phyloP scores from a whole-genome alignment of 2,797 vertebrate species.

The Macropus fuliginosus region DNA sequence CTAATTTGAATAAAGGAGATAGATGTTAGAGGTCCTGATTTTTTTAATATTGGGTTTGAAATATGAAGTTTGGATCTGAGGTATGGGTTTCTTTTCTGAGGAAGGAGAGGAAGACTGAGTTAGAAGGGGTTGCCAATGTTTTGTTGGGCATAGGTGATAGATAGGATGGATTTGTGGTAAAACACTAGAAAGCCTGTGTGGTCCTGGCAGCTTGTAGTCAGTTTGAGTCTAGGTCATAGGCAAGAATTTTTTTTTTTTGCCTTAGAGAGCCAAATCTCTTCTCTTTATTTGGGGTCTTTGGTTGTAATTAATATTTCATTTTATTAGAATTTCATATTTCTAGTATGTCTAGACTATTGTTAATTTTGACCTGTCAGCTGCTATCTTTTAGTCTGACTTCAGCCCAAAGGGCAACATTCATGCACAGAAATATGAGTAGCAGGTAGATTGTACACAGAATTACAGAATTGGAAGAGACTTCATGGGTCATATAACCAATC shows the following conservation, averaged over 20 bases:
- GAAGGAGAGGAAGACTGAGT: background rate
- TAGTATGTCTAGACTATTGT: background rate
- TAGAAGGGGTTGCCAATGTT: background rate
- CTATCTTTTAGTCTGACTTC: background rate
- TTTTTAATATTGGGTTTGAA: conserved; percentile 20
- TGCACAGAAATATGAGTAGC: background rate
- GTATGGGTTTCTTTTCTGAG: background rate
- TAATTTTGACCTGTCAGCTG: background rate
- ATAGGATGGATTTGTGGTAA: background rate
- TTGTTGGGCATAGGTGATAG: background rate
- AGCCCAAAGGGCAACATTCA: background rate
- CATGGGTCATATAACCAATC: background rate
- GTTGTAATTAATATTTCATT: background rate
- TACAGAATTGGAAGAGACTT: background rate
- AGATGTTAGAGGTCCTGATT: conserved; percentile 12
- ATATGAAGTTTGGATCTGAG: background rate
- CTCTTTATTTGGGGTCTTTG: background rate
- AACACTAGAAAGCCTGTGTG: background rate
- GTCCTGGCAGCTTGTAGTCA: background rate
- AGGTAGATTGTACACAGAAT: background rate
- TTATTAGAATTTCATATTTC: background rate
- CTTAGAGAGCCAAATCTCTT: background rate
- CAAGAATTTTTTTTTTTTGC: background rate
- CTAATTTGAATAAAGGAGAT: background rate
- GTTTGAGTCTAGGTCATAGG: background rate